Percentiles rank a stretch among this genome's conserved stretches.
Conservation (phyloP, 92 coral and sea anemone genomes). For the Porites cylindrica region DNA sequence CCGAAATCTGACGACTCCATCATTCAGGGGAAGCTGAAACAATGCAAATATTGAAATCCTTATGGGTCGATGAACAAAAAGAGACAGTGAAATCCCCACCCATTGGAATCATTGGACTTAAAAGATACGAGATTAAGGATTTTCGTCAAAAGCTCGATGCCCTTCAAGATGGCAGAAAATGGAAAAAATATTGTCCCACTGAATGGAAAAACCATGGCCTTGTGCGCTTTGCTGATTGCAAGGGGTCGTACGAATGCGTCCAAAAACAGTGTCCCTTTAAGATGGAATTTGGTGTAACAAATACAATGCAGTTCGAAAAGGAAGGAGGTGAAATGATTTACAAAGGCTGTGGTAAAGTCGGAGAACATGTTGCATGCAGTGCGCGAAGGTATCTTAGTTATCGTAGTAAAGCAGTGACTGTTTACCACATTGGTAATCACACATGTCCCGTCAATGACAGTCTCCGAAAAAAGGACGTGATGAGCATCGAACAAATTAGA, state of each 20-base stretch:
- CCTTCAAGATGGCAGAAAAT: slow-evolving; percentile 50
- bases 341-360: slow-evolving; percentile 36
- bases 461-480: slow-evolving; percentile 13
- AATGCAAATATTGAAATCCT: slow-evolving; percentile 17
- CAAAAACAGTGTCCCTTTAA: slow-evolving; percentile 49
- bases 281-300: slow-evolving; percentile 10
- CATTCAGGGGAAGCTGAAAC: slow-evolving; percentile 19
- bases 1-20: slow-evolving; percentile 38
- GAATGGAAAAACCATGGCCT: slow-evolving; percentile 50
- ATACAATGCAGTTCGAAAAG: slow-evolving; percentile 17
- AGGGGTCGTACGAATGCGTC: slow-evolving; percentile 13
- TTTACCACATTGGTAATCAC: slow-evolving; percentile 72
- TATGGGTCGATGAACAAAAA: not conserved
- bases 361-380: slow-evolving; percentile 42
- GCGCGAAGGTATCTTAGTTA: slow-evolving; percentile 62
- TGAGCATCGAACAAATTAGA: slow-evolving; percentile 40
- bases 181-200: slow-evolving; percentile 36
- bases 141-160: not conserved
- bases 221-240: slow-evolving; percentile 31
- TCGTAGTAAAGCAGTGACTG: slow-evolving; percentile 57
- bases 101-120: slow-evolving; percentile 48
- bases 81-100: slow-evolving; percentile 43
- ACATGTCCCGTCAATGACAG: slow-evolving; percentile 65
- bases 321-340: slow-evolving; percentile 23
- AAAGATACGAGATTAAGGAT: slow-evolving; percentile 27